Evolutionary conservation across 2,113 vertebrate species (phyloP), one percentile per base, ranked within the genome.

Genomic region (Gallinago jamesoni): DNA sequence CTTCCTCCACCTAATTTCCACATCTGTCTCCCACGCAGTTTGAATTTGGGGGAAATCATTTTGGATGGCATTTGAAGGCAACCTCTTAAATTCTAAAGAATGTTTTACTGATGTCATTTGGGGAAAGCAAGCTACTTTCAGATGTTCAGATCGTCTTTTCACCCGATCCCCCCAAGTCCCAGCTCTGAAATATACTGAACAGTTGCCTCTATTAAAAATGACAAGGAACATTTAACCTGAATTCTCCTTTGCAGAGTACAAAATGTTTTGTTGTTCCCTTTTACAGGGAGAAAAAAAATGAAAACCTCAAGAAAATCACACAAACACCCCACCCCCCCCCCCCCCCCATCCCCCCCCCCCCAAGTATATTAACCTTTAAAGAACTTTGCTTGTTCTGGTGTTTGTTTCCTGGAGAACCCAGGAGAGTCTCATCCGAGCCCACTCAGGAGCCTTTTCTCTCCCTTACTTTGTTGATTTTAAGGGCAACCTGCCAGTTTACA

Each of bases 161-260:
- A 67, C 83, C 50, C 0, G 1, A 97, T 95, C 94, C 93, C 93
- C 96, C 95, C 96, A 97, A 97, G 96, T 96, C 95, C 97, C 95
- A 97, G 97, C 97, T 97, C 97, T 96, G 95, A 72, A 95, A 97
- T 89, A 96, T 84, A 92, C 59, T 77, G 74, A 96, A 94, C 70
- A 97, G 76, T 93, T 94, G 77, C 84, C 82, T 93, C 77, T 89
- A 81, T 95, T 87, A 81, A 94, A 93, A 90, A 94, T 90, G 18
- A 94, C 88, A 95, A 77, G 76, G 52, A 94, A 96, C 83, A 93
- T 95, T 92, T 90, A 95, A 94, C 62, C 53, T 82, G 62, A 93
- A 90, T 89, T 95, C 75, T 94, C 64, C 57, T 84, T 91, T 87
- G 47, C n/a, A 59, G 47, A 75, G 43, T 73, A 93, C 66, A 90